Evolutionary conservation across 2,113 vertebrate genomes (phyloP).

Genomic region (human): DNA sequence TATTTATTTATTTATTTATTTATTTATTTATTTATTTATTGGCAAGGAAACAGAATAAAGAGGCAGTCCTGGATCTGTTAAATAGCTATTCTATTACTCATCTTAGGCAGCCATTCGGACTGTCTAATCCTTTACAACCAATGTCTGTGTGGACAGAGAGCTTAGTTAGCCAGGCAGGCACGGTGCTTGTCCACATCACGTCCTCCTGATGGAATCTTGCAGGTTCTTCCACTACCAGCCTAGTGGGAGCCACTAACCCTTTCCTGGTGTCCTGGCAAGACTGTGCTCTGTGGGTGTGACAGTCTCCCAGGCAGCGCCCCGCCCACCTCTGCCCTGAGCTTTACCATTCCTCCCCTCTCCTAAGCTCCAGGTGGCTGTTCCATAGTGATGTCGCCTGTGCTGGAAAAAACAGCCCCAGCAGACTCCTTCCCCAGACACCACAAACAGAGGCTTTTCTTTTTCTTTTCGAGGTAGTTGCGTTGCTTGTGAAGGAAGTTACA

Average conservation of each 20-base stretch:
- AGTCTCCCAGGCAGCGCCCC: accelerated
- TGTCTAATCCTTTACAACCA: accelerated
- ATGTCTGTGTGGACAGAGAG: background rate
- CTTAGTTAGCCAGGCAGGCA: accelerated
- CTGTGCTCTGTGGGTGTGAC: background rate
- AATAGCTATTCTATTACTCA: accelerated
- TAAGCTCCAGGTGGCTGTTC: background rate
- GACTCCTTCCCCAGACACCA: background rate
- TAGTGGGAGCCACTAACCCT: background rate
- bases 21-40: accelerated
- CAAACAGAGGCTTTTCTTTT: background rate
- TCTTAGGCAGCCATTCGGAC: accelerated
- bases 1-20: background rate
- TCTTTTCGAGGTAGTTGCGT: background rate
- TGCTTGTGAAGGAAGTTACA: background rate
- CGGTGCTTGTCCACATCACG: accelerated
- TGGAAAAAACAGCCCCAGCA: accelerated
- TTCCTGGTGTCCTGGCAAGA: background rate
- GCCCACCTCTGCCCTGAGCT: background rate
- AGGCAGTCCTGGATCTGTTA: background rate
- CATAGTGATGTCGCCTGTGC: accelerated
- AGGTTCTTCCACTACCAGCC: background rate
- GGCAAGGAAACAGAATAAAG: background rate
- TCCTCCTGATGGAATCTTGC: accelerated
- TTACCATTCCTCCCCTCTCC: too few species aligned